Evolutionary conservation across 2,888 invertebrate genomes (phyloP), one percentile per base, ranked within the genome.

Genomic region (Busseola fusca): DNA sequence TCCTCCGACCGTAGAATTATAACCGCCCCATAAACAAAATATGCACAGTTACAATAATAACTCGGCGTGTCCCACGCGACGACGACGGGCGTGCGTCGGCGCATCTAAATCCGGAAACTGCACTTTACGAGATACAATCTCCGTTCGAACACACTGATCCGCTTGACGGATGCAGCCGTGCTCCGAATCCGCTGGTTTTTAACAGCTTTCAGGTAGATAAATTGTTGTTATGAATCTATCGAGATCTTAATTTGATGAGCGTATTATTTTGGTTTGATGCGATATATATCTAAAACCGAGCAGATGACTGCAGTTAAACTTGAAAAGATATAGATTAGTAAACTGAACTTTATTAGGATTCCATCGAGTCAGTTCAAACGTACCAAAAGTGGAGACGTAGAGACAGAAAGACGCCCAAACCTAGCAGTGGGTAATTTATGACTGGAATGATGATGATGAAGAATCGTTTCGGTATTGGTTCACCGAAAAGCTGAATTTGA

Each of bases 31-130:
- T 63, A 69, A 52, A 71, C 50, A 69, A 82, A 64, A 72, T 69
- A 72, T 57, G 60, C 65, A 82, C 78, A 80, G 77, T 76, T 84
- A 82, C 74, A 80, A 78, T 83, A 86, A 87, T 84, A 86, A 85
- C 75, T 64, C 75, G 78, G 78, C 71, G 80, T 84, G 78, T 87
- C 90, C 88, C 88, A 89, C 89, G 87, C 88, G 79, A 71, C 74
- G 82, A 76, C 76, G 78, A 30, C 69, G 74, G 50, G 72, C 57
- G 83, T 80, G 84, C 75, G 85, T 78, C 54, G 81, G 78, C 73
- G 81, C 76, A 79, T 84, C 91, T 92, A 92, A 91, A 91, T 92
- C 86, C 90, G 91, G 93, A 92, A 88, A 88, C 89, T 91, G 89
- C 90, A 89, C 84, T 89, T 86, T 84, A 87, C 83, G 79, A 86